These are phyloP conservation scores for Trachelus tabidus DNA, from an alignment of 2,888 invertebrate genomes.

Conservation along the genomic window DNA sequence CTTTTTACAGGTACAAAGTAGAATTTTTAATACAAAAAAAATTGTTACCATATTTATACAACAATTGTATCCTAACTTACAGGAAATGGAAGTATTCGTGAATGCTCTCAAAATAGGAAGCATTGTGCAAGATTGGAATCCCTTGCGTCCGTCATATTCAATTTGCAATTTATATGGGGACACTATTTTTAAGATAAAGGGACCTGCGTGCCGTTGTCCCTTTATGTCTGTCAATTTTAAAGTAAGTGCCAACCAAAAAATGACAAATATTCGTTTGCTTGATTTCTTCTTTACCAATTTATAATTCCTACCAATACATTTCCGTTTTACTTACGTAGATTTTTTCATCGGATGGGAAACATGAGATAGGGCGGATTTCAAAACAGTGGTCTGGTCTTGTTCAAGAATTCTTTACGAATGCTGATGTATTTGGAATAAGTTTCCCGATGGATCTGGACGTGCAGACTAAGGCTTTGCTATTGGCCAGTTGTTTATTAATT, in stretches of 20 bases:
- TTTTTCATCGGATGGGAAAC: conserved; percentile 79
- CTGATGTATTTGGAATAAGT: conserved; percentile 90
- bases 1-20: conserved; percentile 74
- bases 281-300: conserved; percentile 16
- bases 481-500: conserved; percentile 84
- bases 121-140: conserved; percentile 82
- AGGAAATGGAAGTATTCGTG: conserved; percentile 82
- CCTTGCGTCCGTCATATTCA: conserved; percentile 78
- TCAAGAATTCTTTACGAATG: conserved; percentile 86
- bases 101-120: conserved; percentile 75
- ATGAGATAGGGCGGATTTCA: conserved; percentile 85
- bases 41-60: neutral
- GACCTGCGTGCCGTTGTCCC: conserved; percentile 76
- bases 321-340: conserved; percentile 69
- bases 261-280: conserved; percentile 3
- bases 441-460: conserved; percentile 92
- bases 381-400: conserved; percentile 90
- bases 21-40: neutral
- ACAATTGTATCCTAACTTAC: conserved; percentile 5
- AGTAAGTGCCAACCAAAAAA: conserved; percentile 66
- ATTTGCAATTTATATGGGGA: conserved; percentile 82
- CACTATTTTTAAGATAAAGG: conserved; percentile 81
- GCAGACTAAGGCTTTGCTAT: conserved; percentile 82
- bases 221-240: conserved; percentile 72
- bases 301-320: conserved; percentile 11